A percentile compares a stretch with the other conserved stretches of the same genome.
These are phyloP conservation scores for Gymnosoma rotundatum DNA, from an alignment of 2,888 invertebrate species.

Conservation along the genomic window DNA sequence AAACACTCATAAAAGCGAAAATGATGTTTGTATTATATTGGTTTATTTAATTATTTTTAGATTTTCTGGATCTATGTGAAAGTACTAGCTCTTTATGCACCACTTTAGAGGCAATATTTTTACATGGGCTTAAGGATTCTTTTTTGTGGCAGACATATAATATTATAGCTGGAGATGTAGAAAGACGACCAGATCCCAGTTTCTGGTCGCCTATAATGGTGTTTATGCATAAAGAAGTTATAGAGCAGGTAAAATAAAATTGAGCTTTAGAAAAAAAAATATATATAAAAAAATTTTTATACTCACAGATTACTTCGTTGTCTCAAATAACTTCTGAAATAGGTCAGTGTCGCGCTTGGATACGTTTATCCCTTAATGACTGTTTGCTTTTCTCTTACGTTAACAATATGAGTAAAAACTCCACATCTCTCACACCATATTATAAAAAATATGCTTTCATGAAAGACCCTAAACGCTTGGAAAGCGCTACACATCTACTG, in stretches of 20 bases:
- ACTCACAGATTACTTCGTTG: constrained; percentile 86
- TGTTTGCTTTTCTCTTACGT: constrained; percentile 93
- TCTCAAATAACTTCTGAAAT: constrained; percentile 93
- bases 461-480: constrained; percentile 90
- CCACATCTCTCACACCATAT: constrained; percentile 89
- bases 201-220: constrained; percentile 95
- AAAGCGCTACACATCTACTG: constrained; percentile 89
- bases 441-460: constrained; percentile 92
- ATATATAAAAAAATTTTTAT: neutral
- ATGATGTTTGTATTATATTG: neutral
- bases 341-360: constrained; percentile 95
- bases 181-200: constrained; percentile 86
- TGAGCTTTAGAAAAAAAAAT: neutral
- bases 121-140: constrained; percentile 95
- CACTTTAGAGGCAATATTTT: constrained; percentile 93
- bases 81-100: constrained; percentile 91
- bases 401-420: constrained; percentile 90
- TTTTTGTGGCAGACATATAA: constrained; percentile 90
- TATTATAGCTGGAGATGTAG: constrained; percentile 85
- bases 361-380: constrained; percentile 94
- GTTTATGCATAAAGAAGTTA: constrained; percentile 93
- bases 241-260: constrained; percentile 85
- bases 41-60: constrained; percentile 68
- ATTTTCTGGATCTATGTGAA: constrained; percentile 86
- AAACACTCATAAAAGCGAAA: neutral